These are phyloP conservation scores for Cyprinodon tularosa DNA, from an alignment of 2,113 vertebrate species.

Conservation along the genomic window DNA sequence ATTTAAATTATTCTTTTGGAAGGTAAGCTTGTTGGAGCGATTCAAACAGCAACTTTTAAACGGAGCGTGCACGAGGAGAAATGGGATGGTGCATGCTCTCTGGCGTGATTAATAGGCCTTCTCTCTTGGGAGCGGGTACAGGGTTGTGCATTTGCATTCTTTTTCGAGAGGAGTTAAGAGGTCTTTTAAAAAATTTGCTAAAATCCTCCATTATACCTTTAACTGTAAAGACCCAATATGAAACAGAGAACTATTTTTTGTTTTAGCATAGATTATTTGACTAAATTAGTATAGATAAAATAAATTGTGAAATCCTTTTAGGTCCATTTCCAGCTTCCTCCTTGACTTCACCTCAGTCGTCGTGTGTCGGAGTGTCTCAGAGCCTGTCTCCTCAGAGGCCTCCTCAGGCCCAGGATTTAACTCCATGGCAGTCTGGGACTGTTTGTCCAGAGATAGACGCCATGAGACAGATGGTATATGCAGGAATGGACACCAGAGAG, in stretches of 20 bases:
- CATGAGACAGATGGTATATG: constrained; percentile 89
- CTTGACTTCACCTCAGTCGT: constrained; percentile 81
- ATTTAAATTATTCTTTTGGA: no score
- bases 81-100: no score
- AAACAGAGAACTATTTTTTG: neutral
- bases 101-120: no score
- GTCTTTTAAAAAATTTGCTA: no score
- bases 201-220: no score
- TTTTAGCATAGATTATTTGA: neutral
- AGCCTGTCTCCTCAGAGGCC: constrained; percentile 65
- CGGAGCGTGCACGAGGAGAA: no score
- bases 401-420: constrained; percentile 38
- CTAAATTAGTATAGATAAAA: neutral
- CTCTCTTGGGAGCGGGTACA: no score
- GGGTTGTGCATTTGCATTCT: no score
- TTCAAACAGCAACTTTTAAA: no score
- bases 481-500: constrained; percentile 91
- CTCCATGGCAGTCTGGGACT: constrained; percentile 66
- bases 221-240: no score
- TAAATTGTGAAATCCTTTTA: constrained; percentile 50
- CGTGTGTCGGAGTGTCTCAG: constrained; percentile 42
- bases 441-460: constrained; percentile 88
- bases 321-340: constrained; percentile 86
- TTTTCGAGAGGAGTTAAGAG: no score
- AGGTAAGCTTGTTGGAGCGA: no score